These are phyloP conservation scores for Pheosia gnoma DNA, from an alignment of 2,888 invertebrate genomes.

Conservation along the genomic window DNA sequence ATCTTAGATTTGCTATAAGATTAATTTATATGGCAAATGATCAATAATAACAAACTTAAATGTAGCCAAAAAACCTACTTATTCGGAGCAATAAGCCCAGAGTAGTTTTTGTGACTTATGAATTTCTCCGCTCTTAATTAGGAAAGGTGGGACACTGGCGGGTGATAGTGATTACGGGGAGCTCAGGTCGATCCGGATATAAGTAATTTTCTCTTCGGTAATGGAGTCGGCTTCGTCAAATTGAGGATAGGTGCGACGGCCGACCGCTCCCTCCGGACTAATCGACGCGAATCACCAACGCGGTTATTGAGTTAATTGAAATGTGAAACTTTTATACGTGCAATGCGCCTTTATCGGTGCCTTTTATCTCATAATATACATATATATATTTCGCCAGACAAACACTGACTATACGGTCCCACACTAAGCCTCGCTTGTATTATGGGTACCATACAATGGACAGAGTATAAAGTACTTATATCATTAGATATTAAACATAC, in stretches of 20 bases:
- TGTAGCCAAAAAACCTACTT: too few relatives aligned
- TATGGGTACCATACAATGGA: too few relatives aligned
- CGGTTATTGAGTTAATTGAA: conserved; percentile 31
- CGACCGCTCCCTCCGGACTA: conserved; percentile 37
- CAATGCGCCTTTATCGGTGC: conserved; percentile 15
- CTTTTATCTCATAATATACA: conserved; percentile 25
- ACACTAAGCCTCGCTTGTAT: too few relatives aligned
- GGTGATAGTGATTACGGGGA: conserved; percentile 26
- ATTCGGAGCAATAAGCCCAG: too few relatives aligned
- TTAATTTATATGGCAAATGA: too few relatives aligned
- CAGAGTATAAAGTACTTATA: too few relatives aligned
- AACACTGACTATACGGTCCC: too few relatives aligned
- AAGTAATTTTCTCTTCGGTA: conserved; percentile 43
- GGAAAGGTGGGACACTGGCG: conserved; percentile 9
- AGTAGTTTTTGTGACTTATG: too few relatives aligned
- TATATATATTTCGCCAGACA: too few relatives aligned
- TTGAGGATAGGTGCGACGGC: conserved; percentile 41
- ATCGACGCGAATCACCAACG: conserved; percentile 35
- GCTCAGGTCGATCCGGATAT: conserved; percentile 34
- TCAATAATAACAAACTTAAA: too few relatives aligned
- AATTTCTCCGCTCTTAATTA: conserved; percentile 19
- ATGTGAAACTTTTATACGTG: conserved; percentile 40
- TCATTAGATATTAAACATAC: too few relatives aligned
- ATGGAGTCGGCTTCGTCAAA: conserved; percentile 48
- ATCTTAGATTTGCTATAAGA: neutral